phyloP scores from a whole-genome alignment of 30 jellyfish, hydroid and myxozoan species.

The Cassiopea xamachana region DNA sequence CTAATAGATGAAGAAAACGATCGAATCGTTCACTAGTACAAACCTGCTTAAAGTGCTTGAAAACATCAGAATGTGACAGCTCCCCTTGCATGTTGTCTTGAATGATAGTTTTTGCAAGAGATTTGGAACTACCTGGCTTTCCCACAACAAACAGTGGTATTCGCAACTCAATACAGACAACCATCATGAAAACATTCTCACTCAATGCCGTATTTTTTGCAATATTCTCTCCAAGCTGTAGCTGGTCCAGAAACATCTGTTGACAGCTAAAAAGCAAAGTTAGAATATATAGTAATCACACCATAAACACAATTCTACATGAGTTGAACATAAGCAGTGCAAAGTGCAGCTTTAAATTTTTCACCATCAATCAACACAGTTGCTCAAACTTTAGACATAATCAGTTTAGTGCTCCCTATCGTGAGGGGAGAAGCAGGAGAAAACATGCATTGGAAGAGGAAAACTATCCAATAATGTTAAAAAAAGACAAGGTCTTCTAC shows the following conservation, averaged over 20 bases:
- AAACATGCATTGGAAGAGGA: too few species aligned
- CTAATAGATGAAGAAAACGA: background rate
- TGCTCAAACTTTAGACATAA: too few species aligned
- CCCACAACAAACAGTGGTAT: conserved; percentile 89
- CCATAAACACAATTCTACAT: background rate
- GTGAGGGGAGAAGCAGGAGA: too few species aligned
- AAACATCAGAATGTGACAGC: conserved; percentile 69
- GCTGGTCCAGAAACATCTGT: conserved; percentile 73
- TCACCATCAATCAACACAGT: too few species aligned
- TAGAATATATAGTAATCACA: too few species aligned
- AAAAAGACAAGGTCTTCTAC: too few species aligned
- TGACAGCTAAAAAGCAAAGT: conserved; percentile 79
- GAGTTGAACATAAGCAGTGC: too few species aligned
- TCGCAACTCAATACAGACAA: conserved; percentile 79
- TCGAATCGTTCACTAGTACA: background rate
- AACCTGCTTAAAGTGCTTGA: conserved; percentile 85
- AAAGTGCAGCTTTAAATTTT: too few species aligned
- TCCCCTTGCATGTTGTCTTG: conserved; percentile 90
- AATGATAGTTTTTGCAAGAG: conserved; percentile 79
- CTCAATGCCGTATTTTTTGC: conserved; percentile 83
- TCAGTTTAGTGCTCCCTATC: too few species aligned
- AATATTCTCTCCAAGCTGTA: conserved; percentile 79
- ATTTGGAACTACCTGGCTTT: conserved; percentile 85
- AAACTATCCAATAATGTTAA: too few species aligned
- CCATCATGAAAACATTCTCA: conserved; percentile 90